A percentile compares a stretch with the other conserved stretches of the same genome.
Evolutionary conservation across 2,797 vertebrate genomes (phyloP).

Genomic region (Echeneis naucrates): DNA sequence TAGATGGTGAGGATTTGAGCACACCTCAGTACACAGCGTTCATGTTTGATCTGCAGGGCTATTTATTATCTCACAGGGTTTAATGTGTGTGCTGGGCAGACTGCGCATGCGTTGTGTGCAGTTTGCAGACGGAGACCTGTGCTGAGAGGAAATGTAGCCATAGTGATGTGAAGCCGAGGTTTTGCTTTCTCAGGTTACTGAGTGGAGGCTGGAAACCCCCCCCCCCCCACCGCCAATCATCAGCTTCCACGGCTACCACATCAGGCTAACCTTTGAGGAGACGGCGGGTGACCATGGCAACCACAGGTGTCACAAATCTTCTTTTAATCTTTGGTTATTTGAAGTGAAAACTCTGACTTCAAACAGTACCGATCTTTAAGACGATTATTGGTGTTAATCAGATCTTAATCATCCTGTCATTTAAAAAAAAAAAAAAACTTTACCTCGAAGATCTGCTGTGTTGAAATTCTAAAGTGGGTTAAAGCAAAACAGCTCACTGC

Average conservation of each 20-base stretch:
- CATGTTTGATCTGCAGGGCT: not conserved
- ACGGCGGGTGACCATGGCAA: not conserved
- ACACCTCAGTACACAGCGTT: not conserved
- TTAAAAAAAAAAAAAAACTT: not conserved
- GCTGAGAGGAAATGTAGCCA: slow-evolving; percentile 38
- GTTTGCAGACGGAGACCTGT: slow-evolving; percentile 15
- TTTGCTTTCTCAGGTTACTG: slow-evolving; percentile 44
- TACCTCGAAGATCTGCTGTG: not conserved
- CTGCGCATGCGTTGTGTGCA: slow-evolving; percentile 19
- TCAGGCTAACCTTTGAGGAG: not conserved
- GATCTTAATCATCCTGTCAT: too few relatives aligned
- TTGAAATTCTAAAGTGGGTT: not conserved
- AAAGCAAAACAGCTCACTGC: not conserved
- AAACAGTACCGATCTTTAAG: too few relatives aligned
- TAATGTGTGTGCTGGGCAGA: not conserved
- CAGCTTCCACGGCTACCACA: not conserved
- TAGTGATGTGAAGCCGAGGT: slow-evolving; percentile 36
- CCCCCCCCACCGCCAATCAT: slow-evolving; percentile 15
- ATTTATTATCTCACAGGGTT: slow-evolving; percentile 10
- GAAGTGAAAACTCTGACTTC: not conserved
- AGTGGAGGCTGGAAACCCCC: slow-evolving; percentile 21
- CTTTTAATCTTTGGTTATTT: not conserved
- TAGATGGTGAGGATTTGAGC: not conserved
- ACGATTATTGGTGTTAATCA: not conserved
- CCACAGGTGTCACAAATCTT: too few relatives aligned